A percentile compares a stretch with the other conserved stretches of the same genome.
Evolutionary conservation across 2,797 vertebrate species (phyloP).

Genomic region (Eulemur rubriventer): DNA sequence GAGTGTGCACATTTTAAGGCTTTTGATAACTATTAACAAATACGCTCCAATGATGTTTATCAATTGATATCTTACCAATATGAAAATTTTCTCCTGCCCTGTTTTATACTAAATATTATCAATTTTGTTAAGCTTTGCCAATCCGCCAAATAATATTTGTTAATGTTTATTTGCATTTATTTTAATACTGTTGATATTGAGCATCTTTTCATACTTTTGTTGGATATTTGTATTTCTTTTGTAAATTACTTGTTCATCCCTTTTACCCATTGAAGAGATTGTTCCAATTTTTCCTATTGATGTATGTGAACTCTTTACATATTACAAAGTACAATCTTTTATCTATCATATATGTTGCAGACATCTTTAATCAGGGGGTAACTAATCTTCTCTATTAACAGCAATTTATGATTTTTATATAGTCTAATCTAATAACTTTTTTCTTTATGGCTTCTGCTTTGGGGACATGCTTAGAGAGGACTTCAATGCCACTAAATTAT

Average conservation of each 20-base stretch:
- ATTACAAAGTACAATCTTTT: slow-evolving; percentile 10
- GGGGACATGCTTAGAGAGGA: not conserved
- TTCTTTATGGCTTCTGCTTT: slow-evolving; percentile 11
- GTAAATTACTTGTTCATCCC: not conserved
- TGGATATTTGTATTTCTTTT: slow-evolving; percentile 1
- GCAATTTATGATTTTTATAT: not conserved
- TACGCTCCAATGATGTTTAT: not conserved
- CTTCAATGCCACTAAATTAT: not conserved
- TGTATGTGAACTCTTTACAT: not conserved
- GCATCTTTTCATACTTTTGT: slow-evolving; percentile 15
- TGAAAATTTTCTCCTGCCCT: not conserved
- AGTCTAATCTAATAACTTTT: not conserved
- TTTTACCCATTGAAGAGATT: slow-evolving; percentile 32
- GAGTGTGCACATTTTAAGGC: not conserved
- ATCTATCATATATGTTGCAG: not conserved
- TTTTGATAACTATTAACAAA: slow-evolving; percentile 33
- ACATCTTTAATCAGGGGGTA: slow-evolving; percentile 2
- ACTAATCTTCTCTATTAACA: not conserved
- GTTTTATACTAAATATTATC: not conserved
- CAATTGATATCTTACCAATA: not conserved
- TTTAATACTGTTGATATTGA: not conserved
- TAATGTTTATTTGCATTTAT: slow-evolving; percentile 35
- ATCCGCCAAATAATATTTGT: not conserved
- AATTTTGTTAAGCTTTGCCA: not conserved
- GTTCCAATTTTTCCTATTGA: slow-evolving; percentile 1